A percentile compares a stretch with the other conserved stretches of the same genome.
phyloP scores from a whole-genome alignment of 2,113 vertebrate species.

The Marmota monax region DNA sequence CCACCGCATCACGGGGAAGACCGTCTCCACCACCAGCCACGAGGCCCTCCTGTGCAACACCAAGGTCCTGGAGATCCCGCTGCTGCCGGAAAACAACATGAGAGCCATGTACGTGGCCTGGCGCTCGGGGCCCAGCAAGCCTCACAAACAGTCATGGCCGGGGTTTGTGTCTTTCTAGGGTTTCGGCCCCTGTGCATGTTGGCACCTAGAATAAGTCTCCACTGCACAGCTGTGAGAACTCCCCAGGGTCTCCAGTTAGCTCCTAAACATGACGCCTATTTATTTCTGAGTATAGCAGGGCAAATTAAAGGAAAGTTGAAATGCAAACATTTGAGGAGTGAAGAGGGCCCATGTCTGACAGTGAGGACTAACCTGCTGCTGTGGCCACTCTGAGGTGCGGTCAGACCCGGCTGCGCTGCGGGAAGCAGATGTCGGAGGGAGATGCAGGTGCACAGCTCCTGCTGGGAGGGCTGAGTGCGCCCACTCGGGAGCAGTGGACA shows the following conservation, averaged over 20 bases:
- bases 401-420: too few relatives aligned
- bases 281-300: conserved; percentile 67
- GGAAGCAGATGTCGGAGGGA: too few relatives aligned
- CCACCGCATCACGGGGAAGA: conserved; percentile 98
- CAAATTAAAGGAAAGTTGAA: not conserved
- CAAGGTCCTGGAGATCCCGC: conserved; percentile 97
- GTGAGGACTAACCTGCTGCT: too few relatives aligned
- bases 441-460: too few relatives aligned
- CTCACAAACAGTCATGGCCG: conserved; percentile 70
- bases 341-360: too few relatives aligned
- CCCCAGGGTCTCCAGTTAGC: conserved; percentile 79
- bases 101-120: conserved; percentile 92
- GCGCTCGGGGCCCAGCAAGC: conserved; percentile 62
- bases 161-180: conserved; percentile 81
- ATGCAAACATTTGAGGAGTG: accelerated
- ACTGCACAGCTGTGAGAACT: conserved; percentile 82
- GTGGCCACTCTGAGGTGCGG: too few relatives aligned
- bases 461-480: too few relatives aligned
- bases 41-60: conserved; percentile 96
- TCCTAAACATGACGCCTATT: conserved; percentile 82
- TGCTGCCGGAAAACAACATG: conserved; percentile 98
- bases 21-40: conserved; percentile 96
- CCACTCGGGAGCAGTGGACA: too few relatives aligned
- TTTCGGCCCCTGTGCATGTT: conserved; percentile 80
- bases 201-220: conserved; percentile 84